Evolutionary conservation across 2,888 invertebrate species (phyloP).

Genomic region (Achlya flavicornis): DNA sequence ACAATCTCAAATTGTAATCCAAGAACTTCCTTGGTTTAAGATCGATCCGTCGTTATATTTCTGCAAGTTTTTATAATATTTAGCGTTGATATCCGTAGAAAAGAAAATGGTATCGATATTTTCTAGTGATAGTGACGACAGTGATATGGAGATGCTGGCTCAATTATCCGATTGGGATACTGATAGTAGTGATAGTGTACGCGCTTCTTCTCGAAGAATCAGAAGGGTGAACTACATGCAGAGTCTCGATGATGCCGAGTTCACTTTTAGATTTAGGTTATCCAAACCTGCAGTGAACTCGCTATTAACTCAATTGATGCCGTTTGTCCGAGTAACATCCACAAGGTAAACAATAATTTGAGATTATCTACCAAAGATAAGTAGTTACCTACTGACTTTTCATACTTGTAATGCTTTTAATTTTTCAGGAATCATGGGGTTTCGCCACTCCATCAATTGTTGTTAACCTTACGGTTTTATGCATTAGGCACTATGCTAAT

Average conservation of each 20-base stretch:
- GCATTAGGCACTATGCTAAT: slow-evolving; percentile 36
- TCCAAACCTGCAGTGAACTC: slow-evolving; percentile 12
- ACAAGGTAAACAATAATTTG: slow-evolving; percentile 15
- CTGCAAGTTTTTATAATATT: background rate
- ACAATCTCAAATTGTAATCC: slow-evolving; percentile 13
- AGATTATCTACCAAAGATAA: no score
- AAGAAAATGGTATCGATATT: background rate
- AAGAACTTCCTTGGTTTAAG: no score
- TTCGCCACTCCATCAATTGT: slow-evolving; percentile 31
- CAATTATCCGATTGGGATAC: no score
- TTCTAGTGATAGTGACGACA: slow-evolving; percentile 18
- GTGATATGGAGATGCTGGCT: slow-evolving; percentile 20
- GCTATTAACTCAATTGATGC: slow-evolving; percentile 10
- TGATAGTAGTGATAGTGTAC: slow-evolving; percentile 11
- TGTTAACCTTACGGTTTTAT: slow-evolving; percentile 36
- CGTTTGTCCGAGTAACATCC: slow-evolving; percentile 16
- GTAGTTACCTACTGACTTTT: no score
- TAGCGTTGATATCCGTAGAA: no score
- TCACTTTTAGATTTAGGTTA: slow-evolving; percentile 10
- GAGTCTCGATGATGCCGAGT: slow-evolving; percentile 16
- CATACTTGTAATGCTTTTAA: no score
- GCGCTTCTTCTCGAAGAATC: slow-evolving; percentile 1
- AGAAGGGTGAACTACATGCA: slow-evolving; percentile 13
- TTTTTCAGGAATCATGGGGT: slow-evolving; percentile 33
- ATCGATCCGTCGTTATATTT: no score